Evolutionary conservation across 2,888 invertebrate genomes (phyloP), one percentile per base, ranked within the genome.

Genomic region (Ormyrus pomaceus): DNA sequence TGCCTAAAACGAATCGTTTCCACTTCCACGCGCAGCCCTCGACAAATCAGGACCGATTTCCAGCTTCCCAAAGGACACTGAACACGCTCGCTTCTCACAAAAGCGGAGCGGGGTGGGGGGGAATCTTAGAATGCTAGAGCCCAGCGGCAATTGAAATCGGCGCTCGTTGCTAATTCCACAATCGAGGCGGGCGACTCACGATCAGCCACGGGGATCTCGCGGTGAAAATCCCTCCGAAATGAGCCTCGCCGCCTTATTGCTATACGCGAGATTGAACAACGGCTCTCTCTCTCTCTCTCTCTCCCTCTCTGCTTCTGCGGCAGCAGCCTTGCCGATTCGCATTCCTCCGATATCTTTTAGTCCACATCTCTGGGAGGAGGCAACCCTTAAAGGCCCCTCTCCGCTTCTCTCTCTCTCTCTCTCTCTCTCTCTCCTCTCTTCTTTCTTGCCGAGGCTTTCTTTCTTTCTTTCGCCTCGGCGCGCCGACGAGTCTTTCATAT

Each of bases 261-360:
- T 34, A 34, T 34, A 34, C 34, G 34, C 34, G 34, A 34, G 34
- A 34, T 34, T 34, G 34, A 34, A 34, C 34, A 34, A 34, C 34
- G 34, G 34, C 34, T 34, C 34, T 34, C 34, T 34, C 34, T 34
- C 34, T 34, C 34, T 34, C 34, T 34, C 34, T 34, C 34, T 34
- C 0, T 34, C n/a, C n/a, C 34, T 4, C 34, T 34, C 34, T 34
- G 34, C 34, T 34, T 34, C 66, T 5, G 58, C 58, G 6, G 62
- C 55, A 7, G 58, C 69, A 34, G 34, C 10, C 34, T 53, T n/a
- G 61, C 45, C 68, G 62, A 62, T 74, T 74, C 77, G 68, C 77
- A 80, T 72, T 82, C 79, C 71, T 66, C 34, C 71, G 55, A 58
- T 79, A 78, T 82, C 74, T 77, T 77, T 56, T 80, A 62, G 77